Percentiles rank a stretch among this genome's conserved stretches.
Evolutionary conservation across 2,113 vertebrate genomes (phyloP).

Genomic region (Paedocypris sp.): DNA sequence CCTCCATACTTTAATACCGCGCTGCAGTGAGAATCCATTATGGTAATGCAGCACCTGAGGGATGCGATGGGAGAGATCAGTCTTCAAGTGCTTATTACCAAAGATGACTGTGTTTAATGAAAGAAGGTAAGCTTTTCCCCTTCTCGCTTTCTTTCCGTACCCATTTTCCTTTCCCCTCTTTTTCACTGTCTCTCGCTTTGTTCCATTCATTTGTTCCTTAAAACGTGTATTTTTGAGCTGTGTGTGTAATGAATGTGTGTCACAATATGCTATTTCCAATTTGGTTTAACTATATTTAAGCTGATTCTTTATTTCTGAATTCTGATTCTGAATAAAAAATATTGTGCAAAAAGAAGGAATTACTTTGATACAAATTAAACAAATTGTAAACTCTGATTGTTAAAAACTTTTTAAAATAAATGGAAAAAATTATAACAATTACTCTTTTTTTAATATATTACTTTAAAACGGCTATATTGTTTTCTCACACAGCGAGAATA

Average conservation of each 20-base stretch:
- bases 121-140: constrained; percentile 31
- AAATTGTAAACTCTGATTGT: no score
- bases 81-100: constrained; percentile 41
- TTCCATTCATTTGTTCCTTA: constrained; percentile 22
- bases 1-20: constrained; percentile 50
- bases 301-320: neutral
- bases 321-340: no score
- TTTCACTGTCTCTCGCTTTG: neutral
- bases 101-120: constrained; percentile 45
- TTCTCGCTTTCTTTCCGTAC: constrained; percentile 4
- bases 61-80: constrained; percentile 37
- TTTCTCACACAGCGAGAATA: no score
- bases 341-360: no score
- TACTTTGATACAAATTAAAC: no score
- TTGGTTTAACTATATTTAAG: neutral
- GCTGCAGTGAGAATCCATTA: constrained; percentile 61
- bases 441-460: neutral
- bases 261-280: neutral
- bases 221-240: no score
- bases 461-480: neutral
- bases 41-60: constrained; percentile 66
- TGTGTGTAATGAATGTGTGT: no score
- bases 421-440: no score
- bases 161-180: constrained; percentile 4
- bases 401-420: neutral